Conservation (phyloP, 1,140 invertebrate species). For the roundworm (Caenorhabditis elegans) region WBcel235 BX284605.5:12419001-12419500, state of each 20-base stretch:
- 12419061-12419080: conserved; percentile 40
- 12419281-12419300: conserved; percentile 23
- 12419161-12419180: too few relatives aligned
- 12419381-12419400: background rate
- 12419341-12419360: background rate
- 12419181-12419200: conserved; percentile 5
- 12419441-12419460: too few relatives aligned
- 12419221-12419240: conserved; percentile 35
- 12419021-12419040: too few relatives aligned
- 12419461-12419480: too few relatives aligned
- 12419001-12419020: conserved; percentile 31
- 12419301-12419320: conserved; percentile 32
- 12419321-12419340: background rate
- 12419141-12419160: too few relatives aligned
- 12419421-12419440: background rate
- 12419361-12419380: background rate
- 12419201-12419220: conserved; percentile 28
- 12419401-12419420: background rate
- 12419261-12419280: conserved; percentile 8
- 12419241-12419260: background rate
- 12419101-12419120: background rate
- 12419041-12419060: background rate
- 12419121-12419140: background rate
- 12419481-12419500: too few relatives aligned
- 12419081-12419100: conserved; percentile 11